phyloP scores from a whole-genome alignment of 2,888 invertebrate genomes.

The Dryobota labecula region DNA sequence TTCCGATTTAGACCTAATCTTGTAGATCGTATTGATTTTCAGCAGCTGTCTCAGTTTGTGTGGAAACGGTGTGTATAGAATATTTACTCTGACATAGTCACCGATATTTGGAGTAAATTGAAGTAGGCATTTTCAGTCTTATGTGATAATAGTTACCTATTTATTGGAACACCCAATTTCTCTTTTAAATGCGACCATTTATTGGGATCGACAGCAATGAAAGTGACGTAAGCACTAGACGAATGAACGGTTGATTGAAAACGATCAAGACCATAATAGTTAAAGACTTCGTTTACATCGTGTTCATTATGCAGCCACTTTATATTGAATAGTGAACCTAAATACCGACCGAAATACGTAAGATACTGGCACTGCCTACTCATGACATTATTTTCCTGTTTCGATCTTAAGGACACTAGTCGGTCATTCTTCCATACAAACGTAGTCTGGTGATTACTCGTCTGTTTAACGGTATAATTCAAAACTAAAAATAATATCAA shows the following conservation, averaged over 20 bases:
- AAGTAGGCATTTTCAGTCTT: background rate
- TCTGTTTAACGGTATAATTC: too few relatives aligned
- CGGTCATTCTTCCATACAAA: too few relatives aligned
- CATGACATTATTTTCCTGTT: background rate
- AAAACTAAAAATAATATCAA: too few relatives aligned
- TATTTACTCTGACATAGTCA: background rate
- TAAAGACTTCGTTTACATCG: slow-evolving; percentile 16
- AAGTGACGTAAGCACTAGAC: background rate
- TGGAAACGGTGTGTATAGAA: background rate
- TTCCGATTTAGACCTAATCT: background rate
- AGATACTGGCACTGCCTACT: slow-evolving; percentile 15
- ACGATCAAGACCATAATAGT: slow-evolving; percentile 7
- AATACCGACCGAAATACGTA: slow-evolving; percentile 23
- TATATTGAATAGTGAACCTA: slow-evolving; percentile 22
- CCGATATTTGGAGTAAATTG: background rate
- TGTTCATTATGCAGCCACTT: slow-evolving; percentile 33
- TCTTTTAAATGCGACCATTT: background rate
- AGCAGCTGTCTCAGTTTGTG: background rate
- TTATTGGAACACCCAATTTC: background rate
- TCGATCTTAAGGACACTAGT: too few relatives aligned
- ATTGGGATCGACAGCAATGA: background rate
- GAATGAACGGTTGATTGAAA: slow-evolving; percentile 26
- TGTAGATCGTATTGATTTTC: background rate
- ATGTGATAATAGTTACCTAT: background rate
- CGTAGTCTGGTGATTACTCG: too few relatives aligned